Evolutionary conservation across 2,797 vertebrate species (phyloP).

Genomic region (Margarornis squamiger): DNA sequence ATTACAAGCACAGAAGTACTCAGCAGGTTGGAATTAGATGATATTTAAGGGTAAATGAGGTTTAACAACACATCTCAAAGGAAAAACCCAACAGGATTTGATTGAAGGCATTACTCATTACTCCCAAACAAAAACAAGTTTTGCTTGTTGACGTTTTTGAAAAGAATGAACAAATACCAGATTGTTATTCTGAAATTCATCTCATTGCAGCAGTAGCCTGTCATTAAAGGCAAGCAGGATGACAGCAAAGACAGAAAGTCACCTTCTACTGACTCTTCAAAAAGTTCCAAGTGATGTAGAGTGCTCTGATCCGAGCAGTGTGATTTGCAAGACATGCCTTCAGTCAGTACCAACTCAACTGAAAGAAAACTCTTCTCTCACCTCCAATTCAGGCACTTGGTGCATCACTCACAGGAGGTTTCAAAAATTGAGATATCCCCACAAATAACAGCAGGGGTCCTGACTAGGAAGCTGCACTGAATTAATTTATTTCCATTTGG

Average conservation of each 20-base stretch:
- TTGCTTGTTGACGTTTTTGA: not conserved
- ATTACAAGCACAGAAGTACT: not conserved
- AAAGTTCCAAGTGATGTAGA: not conserved
- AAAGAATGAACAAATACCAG: not conserved
- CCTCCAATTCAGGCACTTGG: not conserved
- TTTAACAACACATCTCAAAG: not conserved
- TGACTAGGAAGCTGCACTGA: not conserved
- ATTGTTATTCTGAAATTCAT: not conserved
- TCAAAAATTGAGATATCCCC: not conserved
- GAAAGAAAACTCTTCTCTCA: not conserved
- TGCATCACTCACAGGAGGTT: not conserved
- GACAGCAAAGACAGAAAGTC: not conserved
- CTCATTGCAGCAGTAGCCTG: not conserved
- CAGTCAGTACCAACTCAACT: not conserved
- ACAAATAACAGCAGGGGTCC: not conserved
- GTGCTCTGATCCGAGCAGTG: not conserved
- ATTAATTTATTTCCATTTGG: not conserved
- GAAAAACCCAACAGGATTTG: not conserved
- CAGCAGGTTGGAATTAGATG: not conserved
- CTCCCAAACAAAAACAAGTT: not conserved
- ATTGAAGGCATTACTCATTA: slow-evolving; percentile 2
- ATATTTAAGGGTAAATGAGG: not conserved
- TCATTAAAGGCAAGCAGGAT: not conserved
- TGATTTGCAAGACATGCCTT: not conserved
- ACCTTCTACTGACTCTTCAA: not conserved